A percentile compares a stretch with the other conserved stretches of the same genome.
phyloP scores from a whole-genome alignment of 1,140 invertebrate genomes.

The Semibalanus balanoides region DNA sequence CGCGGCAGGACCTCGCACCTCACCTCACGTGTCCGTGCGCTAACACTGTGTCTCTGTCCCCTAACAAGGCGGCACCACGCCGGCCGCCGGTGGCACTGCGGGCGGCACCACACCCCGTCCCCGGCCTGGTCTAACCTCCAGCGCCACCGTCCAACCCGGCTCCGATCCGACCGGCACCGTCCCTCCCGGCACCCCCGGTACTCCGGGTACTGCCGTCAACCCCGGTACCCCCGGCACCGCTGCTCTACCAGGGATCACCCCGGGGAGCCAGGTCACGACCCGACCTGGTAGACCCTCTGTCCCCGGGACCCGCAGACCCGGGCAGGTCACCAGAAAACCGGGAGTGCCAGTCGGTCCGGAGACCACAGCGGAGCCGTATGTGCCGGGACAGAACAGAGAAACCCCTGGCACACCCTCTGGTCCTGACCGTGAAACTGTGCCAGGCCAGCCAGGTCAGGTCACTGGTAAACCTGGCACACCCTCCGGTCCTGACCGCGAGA shows the following conservation, averaged over 20 bases:
- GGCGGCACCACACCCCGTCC: constrained; percentile 13
- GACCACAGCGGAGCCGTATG: background rate
- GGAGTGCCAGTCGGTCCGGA: too few relatives aligned
- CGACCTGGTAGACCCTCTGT: background rate
- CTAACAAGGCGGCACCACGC: background rate
- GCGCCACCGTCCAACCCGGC: constrained; percentile 42
- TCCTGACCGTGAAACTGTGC: background rate
- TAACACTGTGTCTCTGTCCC: background rate
- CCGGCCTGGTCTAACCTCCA: constrained; percentile 3
- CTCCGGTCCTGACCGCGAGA: too few relatives aligned
- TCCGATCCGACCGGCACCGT: constrained; percentile 14
- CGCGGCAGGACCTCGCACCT: too few relatives aligned
- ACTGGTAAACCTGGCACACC: too few relatives aligned
- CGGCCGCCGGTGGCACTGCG: background rate
- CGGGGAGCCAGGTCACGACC: background rate
- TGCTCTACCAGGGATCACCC: too few relatives aligned
- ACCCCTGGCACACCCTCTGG: background rate
- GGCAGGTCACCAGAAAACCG: background rate
- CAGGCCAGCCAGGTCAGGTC: too few relatives aligned
- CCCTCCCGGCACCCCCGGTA: constrained; percentile 29
- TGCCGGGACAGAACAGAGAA: background rate
- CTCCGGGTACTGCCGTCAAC: too few relatives aligned
- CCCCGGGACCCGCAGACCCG: background rate
- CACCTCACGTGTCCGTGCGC: too few relatives aligned
- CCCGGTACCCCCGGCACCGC: too few relatives aligned